Evolutionary conservation across 2,113 vertebrate species (phyloP), one percentile per base, ranked within the genome.

Genomic region (Lepus americanus): DNA sequence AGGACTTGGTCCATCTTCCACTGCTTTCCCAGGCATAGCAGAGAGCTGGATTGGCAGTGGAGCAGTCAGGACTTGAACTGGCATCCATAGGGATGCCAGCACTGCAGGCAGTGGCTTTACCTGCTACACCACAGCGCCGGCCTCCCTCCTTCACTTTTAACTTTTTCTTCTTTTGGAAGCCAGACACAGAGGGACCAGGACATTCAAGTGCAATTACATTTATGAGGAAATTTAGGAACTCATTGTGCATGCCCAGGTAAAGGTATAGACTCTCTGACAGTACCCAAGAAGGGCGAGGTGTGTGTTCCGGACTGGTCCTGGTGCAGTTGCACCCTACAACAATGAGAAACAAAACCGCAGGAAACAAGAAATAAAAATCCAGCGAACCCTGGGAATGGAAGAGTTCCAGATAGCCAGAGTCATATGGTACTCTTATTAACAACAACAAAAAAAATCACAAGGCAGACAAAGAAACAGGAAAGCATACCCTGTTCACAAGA

Each of bases 381-480:
- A 36, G 10, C 9, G 44, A 83, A 61, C 39, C 20, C 10, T 36
- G 51, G 39, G 19, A 64, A 61, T 72, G 29, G 36, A 76, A 53
- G 25, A 86, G 29, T 79, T 25, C 72, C 6, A 39, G 51, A 70
- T 31, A 33, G 77, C 51, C 55, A 31, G 72, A 78, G 31, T 85
- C n/a, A 61, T 44, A 44, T 44, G 44, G 44, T 44, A 44, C 44
- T 44, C 44, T 79, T 90, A 63, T 16, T 25, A 70, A 77, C 31
- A 29, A 39, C 12, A 84, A 39, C 12, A 84, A 44, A 74, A 87
- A 72, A 94, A 73, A 79, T 64, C 31, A 72, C 5, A 85, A 90
- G 51, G 53, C 80, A 90, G 63, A 64, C 73, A 89, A 80, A 87
- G 31, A 74, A 89, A 89, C 8, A 25, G 87, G 8, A 73, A 77